Base-by-base conservation (phyloP, 2,888 invertebrate genomes). In the Campoletis raptor region DNA sequence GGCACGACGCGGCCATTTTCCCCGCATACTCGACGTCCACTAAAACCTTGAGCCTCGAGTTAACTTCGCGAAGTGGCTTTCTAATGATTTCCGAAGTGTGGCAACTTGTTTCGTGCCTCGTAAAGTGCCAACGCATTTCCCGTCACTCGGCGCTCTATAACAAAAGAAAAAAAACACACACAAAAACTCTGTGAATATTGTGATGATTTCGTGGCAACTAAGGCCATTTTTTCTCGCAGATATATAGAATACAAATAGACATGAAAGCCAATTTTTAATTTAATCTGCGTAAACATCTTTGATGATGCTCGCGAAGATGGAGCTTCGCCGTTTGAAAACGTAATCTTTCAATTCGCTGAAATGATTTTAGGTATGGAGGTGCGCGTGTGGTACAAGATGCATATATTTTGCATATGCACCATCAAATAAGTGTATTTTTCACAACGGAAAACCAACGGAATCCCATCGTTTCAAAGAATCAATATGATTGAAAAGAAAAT, bases 31-130 rank as follows among this genome's bases (percentile, higher is more conserved):
- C 15, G 24, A 21, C 24, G 37, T 18, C 15, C 5, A 36, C 72
- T 15, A 21, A 36, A 78, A 70, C 84, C 84, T 84, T 84, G 84
- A 79, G 78, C 84, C 84, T 84, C 81, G 84, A 79, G 78, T 52
- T 74, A 42, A 36, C 52, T 36, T 69, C 70, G 52, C 57, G 69
- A 84, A 84, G 84, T 76, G 37, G 86, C 82, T 87, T 87, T 82
- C 81, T 87, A 82, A 85, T 81, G 76, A 69, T 70, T 69, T 76
- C 69, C 76, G 76, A 82, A 79, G 66, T 77, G 72, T 74, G 54
- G 67, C 73, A 70, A 45, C 12, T 24, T 66, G 37, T 66, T 80
- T 70, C 72, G 64, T 52, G 64, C 30, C 73, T 40, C 52, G 52
- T 70, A 54, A 77, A 84, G 70, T 79, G 40, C 67, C 61, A 42